These are phyloP conservation scores for Pogonophryne albipinna DNA, from an alignment of 2,797 vertebrate species.

Conservation along the genomic window DNA sequence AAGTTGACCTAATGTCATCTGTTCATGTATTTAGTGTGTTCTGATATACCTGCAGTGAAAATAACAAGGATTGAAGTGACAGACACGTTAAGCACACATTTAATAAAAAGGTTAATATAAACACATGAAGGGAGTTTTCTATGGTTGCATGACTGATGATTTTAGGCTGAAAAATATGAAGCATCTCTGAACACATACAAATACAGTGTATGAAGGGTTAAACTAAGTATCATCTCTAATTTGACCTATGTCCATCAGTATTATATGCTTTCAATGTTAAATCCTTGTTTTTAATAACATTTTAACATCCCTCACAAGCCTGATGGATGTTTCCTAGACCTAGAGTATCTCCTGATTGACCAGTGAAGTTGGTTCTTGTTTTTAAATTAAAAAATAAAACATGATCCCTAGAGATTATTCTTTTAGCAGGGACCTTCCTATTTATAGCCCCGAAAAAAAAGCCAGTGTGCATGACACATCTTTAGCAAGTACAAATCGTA, in stretches of 20 bases:
- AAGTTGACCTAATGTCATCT: neutral
- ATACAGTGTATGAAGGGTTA: neutral
- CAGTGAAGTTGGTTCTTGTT: neutral
- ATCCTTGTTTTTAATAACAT: neutral
- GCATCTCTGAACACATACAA: neutral
- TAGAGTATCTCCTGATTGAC: neutral
- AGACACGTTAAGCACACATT: neutral
- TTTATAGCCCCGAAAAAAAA: constrained; percentile 5
- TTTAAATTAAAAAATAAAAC: constrained; percentile 12
- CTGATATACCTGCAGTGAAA: neutral
- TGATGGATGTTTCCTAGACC: constrained; percentile 5
- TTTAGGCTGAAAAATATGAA: neutral
- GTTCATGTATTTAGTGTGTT: neutral
- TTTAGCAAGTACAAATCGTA: constrained; percentile 8
- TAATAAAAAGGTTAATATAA: neutral
- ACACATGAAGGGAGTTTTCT: constrained; percentile 2
- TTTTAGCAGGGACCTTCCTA: constrained; percentile 2
- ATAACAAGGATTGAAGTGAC: neutral
- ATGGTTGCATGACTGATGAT: neutral
- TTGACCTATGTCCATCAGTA: neutral
- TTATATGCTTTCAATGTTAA: neutral
- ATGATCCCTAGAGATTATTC: constrained; percentile 15
- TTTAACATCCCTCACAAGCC: neutral
- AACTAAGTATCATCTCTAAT: neutral
- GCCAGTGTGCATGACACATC: neutral